Percentiles rank a stretch among this genome's conserved stretches.
Evolutionary conservation across 2,797 vertebrate genomes (phyloP).

Genomic region (Myotis myotis): DNA sequence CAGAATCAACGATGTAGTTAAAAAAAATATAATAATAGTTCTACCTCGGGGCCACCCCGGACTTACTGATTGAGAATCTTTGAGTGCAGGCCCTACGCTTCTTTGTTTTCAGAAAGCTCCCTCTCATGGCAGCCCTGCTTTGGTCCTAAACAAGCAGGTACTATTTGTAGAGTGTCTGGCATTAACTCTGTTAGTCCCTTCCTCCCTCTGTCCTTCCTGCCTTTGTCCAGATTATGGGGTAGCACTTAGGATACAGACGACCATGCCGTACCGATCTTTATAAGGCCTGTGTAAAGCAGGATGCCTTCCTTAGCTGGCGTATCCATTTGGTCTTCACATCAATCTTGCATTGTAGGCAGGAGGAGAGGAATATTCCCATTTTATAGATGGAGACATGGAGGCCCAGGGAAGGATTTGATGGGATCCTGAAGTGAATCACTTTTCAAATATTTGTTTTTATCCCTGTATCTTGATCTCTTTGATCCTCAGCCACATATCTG

Average conservation of each 20-base stretch:
- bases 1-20: not conserved
- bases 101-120: not conserved
- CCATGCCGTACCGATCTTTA: not conserved
- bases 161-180: constrained; percentile 10
- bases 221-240: not conserved
- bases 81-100: not conserved
- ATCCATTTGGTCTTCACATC: not conserved
- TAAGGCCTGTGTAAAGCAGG: not conserved
- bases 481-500: not conserved
- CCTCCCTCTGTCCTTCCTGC: not conserved
- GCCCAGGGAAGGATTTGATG: not conserved
- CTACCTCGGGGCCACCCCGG: not conserved
- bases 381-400: not conserved
- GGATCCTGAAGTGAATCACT: not conserved
- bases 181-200: not conserved
- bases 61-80: not conserved
- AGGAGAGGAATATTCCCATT: not conserved
- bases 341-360: not conserved
- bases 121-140: not conserved
- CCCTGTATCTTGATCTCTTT: not conserved
- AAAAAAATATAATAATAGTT: not conserved
- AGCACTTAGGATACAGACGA: not conserved
- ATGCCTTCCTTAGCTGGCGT: not conserved
- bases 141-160: not conserved
- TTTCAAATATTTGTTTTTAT: not conserved